Evolutionary conservation across 2,888 invertebrate genomes (phyloP), one percentile per base, ranked within the genome.

Genomic region (Elegia similella): DNA sequence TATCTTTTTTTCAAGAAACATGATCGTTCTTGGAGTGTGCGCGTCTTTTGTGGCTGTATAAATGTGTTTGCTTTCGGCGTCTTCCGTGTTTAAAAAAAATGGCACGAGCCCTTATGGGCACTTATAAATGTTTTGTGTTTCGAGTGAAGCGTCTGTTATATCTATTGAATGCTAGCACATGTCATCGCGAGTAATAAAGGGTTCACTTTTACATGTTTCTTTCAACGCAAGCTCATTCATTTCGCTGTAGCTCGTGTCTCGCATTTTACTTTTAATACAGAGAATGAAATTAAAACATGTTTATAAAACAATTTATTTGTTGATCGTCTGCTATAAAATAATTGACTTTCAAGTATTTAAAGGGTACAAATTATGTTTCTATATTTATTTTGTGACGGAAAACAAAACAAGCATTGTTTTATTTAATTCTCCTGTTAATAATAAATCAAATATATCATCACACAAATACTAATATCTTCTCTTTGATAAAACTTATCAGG

Each of bases 11-110:
- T 68, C 34, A 84, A 86, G 90, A 86, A 89, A 91, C 80, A 69
- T 75, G 88, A 91, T 86, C 84, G 78, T 80, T 82, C 88, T 89
- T 86, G 84, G 83, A 86, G 88, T 86, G 87, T 85, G 87, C 82
- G 34, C 81, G 67, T 82, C 85, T 80, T 81, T 88, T 88, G 86
- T 86, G 78, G 77, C 82, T 78, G 80, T 75, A 75, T 43, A 74
- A 83, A 79, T 82, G 84, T 82, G 75, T 90, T 86, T 88, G 82
- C 86, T 82, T 82, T 83, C 80, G 79, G 77, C 80, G 78, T 88
- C 88, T 89, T 89, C 88, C 88, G 86, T 64, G 66, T 73, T 67
- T 56, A 75, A 84, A 87, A 90, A 88, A 86, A 76, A 76, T 72
- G 83, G 87, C 91, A 90, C 90, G 89, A 84, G 90, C 78, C 78